These are phyloP conservation scores for Callocephalon fimbriatum DNA, from an alignment of 2,113 vertebrate genomes.

Conservation along the genomic window DNA sequence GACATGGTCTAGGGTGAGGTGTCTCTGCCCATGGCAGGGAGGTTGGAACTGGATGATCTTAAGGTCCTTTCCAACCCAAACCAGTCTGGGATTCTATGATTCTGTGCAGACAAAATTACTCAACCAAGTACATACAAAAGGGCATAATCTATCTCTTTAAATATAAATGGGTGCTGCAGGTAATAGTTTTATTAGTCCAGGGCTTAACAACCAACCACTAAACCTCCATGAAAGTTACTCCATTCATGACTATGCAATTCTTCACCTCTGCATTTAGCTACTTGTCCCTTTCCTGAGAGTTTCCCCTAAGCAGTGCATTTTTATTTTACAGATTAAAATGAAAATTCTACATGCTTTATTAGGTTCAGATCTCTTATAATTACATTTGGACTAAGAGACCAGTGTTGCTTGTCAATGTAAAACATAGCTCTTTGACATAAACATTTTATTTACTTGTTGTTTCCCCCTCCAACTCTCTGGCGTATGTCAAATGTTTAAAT, in stretches of 20 bases:
- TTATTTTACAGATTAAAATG: conserved; percentile 47
- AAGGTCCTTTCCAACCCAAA: not conserved
- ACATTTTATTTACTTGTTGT: not conserved
- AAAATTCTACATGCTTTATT: conserved; percentile 38
- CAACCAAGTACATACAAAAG: not conserved
- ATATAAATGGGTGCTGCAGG: not conserved
- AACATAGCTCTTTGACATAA: conserved; percentile 33
- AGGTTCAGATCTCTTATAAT: conserved; percentile 16
- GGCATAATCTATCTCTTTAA: not conserved
- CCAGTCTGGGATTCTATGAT: not conserved
- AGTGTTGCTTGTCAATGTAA: conserved; percentile 26
- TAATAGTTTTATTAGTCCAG: not conserved
- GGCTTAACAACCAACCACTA: not conserved
- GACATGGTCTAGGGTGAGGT: not conserved
- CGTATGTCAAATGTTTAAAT: not conserved
- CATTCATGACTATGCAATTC: not conserved
- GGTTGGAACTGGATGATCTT: not conserved
- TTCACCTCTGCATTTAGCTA: not conserved
- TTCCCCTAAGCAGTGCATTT: not conserved
- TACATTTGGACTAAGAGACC: conserved; percentile 24
- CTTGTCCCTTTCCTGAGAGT: not conserved
- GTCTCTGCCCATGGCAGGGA: not conserved
- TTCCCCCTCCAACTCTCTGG: not conserved
- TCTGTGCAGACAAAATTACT: not conserved
- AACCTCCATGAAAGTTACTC: not conserved